Evolutionary conservation across 2,888 invertebrate species (phyloP), one percentile per base, ranked within the genome.

Genomic region (Capitulum mitella): DNA sequence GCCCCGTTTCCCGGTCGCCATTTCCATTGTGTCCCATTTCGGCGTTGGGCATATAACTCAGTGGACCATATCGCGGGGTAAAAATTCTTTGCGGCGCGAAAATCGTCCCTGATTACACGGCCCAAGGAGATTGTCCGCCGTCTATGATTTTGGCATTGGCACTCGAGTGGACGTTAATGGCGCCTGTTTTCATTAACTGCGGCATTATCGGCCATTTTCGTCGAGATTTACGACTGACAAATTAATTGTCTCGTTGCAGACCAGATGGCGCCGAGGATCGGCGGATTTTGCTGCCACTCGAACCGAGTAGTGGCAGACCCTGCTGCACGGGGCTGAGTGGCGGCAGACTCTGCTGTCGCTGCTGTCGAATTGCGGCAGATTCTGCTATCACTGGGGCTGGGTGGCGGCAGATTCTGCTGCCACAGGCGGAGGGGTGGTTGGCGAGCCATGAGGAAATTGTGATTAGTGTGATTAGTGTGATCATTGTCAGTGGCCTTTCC

Each of bases 101-200:
- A 64, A 64, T 64, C 34, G 64, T 19, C 19, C 3, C 34, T 34
- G 64, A 64, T 64, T 64, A 64, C 64, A 64, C 34, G 0, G 19
- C 5, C 29, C 19, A 19, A 3, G 32, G 16, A 29, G 34, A 64
- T 19, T 34, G 1, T 34, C 6, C 34, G 34, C 64, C 19, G 3
- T 34, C 14, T 12, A 34, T 64, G 32, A 32, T 32, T 64, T 64
- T 34, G 19, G 64, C 64, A 64, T 64, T 34, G 64, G 64, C 64
- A 34, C 34, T 64, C 34, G 34, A 34, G 34, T 32, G 64, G 64
- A 64, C 64, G 64, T 64, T 64, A 64, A 64, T 29, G 64, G 19
- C 34, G 14, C 34, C 64, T 32, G 64, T 64, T 64, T 64, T 64
- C 64, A 64, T 64, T 64, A 64, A 34, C 64, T 64, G 5, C 64